Evolutionary conservation across 2,888 invertebrate genomes (phyloP).

Genomic region (Nowickia ferox): DNA sequence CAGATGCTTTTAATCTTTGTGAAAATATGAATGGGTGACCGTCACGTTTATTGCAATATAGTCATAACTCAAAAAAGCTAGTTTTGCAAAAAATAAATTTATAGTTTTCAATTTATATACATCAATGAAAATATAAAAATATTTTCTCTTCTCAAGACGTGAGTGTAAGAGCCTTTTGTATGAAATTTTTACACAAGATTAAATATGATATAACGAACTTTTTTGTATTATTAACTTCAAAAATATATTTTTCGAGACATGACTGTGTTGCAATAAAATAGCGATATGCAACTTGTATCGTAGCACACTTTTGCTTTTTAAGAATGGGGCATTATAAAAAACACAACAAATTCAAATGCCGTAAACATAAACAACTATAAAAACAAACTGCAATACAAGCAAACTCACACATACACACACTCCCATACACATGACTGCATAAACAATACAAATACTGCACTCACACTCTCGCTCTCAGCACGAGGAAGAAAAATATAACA

Average conservation of each 20-base stretch:
- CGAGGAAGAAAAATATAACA: constrained; percentile 51
- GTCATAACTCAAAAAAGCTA: too few species aligned
- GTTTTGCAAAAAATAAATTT: too few species aligned
- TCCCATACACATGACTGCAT: constrained; percentile 26
- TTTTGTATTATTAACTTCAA: too few species aligned
- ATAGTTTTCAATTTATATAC: too few species aligned
- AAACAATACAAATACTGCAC: constrained; percentile 43
- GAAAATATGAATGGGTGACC: background rate
- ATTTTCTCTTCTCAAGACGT: too few species aligned
- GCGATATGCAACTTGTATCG: constrained; percentile 10
- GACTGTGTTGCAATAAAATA: too few species aligned
- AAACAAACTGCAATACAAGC: constrained; percentile 56
- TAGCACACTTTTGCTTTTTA: background rate
- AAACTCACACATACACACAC: background rate
- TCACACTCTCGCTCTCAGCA: constrained; percentile 66
- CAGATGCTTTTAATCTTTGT: background rate
- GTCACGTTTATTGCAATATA: too few species aligned
- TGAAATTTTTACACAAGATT: too few species aligned
- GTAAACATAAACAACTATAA: constrained; percentile 66
- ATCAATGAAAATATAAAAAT: too few species aligned
- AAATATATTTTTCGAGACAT: too few species aligned
- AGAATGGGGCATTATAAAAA: constrained; percentile 50
- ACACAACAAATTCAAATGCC: constrained; percentile 41
- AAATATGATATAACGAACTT: too few species aligned
- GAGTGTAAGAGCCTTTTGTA: too few species aligned